These are phyloP conservation scores for Acleris emargana DNA, from an alignment of 2,888 invertebrate species.

Conservation along the genomic window DNA sequence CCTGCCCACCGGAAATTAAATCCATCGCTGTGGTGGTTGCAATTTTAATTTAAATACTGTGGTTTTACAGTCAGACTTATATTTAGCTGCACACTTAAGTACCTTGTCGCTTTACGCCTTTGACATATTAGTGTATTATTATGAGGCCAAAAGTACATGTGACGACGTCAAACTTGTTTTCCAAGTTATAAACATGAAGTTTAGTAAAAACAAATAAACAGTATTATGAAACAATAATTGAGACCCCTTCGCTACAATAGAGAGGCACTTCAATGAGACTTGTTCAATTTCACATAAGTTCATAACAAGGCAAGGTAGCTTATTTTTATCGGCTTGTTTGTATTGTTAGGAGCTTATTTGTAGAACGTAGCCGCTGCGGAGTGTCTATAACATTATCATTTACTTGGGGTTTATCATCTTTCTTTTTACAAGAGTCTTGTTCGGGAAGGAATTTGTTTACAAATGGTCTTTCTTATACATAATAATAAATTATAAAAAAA, in stretches of 20 bases:
- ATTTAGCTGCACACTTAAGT: too few relatives aligned
- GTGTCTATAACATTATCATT: not conserved
- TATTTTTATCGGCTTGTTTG: conserved; percentile 26
- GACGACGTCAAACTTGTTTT: too few relatives aligned
- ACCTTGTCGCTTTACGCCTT: too few relatives aligned
- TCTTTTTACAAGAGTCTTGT: not conserved
- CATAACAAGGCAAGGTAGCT: conserved; percentile 19
- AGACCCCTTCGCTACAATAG: not conserved
- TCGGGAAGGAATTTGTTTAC: not conserved
- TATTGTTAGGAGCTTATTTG: conserved; percentile 15
- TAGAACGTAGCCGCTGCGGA: not conserved
- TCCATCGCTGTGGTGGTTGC: too few relatives aligned
- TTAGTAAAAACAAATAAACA: conserved; percentile 7
- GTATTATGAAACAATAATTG: not conserved
- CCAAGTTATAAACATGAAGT: too few relatives aligned
- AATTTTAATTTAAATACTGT: too few relatives aligned
- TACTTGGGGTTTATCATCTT: not conserved
- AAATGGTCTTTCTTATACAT: too few relatives aligned
- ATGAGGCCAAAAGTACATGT: too few relatives aligned
- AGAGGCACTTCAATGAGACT: not conserved
- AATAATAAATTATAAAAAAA: too few relatives aligned
- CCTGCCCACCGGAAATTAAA: too few relatives aligned
- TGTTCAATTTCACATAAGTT: conserved; percentile 22
- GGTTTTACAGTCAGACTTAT: too few relatives aligned
- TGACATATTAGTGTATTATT: too few relatives aligned